phyloP scores from a whole-genome alignment of 2,113 vertebrate species.

The Pseudopodoces humilis region DNA sequence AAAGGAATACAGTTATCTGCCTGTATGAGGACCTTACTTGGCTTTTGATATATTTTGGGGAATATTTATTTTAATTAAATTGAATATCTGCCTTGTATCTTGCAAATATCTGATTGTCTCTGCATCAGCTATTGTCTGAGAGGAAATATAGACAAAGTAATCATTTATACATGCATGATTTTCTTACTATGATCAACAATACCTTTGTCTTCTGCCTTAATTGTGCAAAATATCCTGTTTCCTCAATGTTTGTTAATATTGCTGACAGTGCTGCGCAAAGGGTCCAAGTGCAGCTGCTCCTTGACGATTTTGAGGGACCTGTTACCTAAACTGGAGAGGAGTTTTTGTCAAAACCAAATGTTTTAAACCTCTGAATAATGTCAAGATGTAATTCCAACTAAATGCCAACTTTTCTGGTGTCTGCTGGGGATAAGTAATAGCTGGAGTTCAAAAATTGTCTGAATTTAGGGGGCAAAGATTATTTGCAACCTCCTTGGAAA shows the following conservation, averaged over 20 bases:
- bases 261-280: background rate
- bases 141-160: conserved; percentile 42
- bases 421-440: background rate
- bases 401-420: background rate
- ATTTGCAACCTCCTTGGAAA: background rate
- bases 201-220: conserved; percentile 30
- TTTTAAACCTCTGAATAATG: background rate
- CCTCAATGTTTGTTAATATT: background rate
- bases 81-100: conserved; percentile 49
- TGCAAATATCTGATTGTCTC: conserved; percentile 42
- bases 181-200: background rate
- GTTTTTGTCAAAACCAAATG: background rate
- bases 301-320: background rate
- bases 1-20: conserved; percentile 37
- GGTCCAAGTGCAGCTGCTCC: background rate
- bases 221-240: conserved; percentile 2
- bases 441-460: background rate
- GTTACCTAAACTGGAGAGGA: background rate
- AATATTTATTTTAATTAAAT: conserved; percentile 63
- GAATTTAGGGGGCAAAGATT: background rate
- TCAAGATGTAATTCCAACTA: background rate
- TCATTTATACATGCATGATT: conserved; percentile 20
- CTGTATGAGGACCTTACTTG: conserved; percentile 5
- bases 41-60: conserved; percentile 25
- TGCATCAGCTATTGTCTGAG: conserved; percentile 21